Conservation (phyloP, 2,113 vertebrate genomes). For the Eudorcas thomsonii region DNA sequence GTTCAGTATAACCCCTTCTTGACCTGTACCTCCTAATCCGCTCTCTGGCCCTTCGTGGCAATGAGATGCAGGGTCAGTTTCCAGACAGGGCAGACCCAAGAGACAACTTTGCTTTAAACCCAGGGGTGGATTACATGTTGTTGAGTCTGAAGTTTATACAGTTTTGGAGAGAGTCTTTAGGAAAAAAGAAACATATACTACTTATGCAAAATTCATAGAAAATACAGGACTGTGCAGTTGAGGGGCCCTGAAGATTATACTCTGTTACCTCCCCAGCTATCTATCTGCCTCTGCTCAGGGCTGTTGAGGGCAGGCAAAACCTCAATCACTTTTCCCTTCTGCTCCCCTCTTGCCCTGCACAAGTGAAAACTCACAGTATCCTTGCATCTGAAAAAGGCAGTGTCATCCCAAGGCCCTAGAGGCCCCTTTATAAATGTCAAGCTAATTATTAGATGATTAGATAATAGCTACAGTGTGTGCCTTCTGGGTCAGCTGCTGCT, state of each 20-base stretch:
- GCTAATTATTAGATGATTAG: slow-evolving; percentile 55
- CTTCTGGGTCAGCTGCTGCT: neutral
- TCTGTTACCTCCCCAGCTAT: neutral
- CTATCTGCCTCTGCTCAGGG: neutral
- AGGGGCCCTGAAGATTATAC: neutral
- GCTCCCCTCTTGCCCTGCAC: neutral
- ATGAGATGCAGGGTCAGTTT: neutral
- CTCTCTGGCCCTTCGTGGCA: neutral
- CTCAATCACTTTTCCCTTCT: neutral
- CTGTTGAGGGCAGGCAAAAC: neutral
- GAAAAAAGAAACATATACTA: neutral
- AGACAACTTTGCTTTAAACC: neutral
- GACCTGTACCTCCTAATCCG: neutral
- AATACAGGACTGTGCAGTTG: neutral
- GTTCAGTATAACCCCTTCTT: neutral
- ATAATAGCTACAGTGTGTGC: slow-evolving; percentile 25
- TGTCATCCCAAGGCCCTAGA: neutral
- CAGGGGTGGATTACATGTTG: neutral
- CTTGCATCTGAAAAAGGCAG: neutral
- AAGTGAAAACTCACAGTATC: neutral
- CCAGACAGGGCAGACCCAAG: neutral
- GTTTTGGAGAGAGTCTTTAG: neutral
- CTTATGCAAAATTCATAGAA: neutral
- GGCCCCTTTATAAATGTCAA: slow-evolving; percentile 54
- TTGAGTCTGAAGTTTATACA: neutral